These are phyloP conservation scores for Sarcophilus harrisii DNA, from an alignment of 2,797 vertebrate genomes.

Conservation along the genomic window DNA sequence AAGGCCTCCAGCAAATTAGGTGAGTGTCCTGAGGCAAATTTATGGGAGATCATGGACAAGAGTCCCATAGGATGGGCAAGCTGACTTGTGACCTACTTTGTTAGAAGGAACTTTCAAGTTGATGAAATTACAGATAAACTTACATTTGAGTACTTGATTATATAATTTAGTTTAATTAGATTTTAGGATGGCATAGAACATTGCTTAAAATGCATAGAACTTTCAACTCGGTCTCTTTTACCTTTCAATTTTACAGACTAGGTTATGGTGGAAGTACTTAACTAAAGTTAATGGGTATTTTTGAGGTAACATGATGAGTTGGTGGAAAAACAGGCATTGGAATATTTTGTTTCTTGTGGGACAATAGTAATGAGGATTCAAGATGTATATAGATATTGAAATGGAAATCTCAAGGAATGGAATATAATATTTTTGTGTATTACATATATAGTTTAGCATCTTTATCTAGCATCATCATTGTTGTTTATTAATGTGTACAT, in stretches of 20 bases:
- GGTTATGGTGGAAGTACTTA: background rate
- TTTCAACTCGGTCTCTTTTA: background rate
- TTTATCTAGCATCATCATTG: background rate
- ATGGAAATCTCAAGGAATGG: background rate
- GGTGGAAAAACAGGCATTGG: background rate
- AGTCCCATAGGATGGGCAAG: background rate
- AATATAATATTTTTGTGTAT: background rate
- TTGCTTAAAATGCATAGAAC: background rate
- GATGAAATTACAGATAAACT: background rate
- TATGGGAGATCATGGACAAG: background rate
- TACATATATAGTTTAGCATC: background rate
- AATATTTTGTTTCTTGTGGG: conserved; percentile 2
- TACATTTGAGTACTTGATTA: conserved; percentile 8
- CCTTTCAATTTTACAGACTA: background rate
- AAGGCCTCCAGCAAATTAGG: background rate
- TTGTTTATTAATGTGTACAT: conserved; percentile 55
- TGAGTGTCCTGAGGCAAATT: background rate
- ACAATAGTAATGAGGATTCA: conserved; percentile 1
- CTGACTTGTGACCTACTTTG: background rate
- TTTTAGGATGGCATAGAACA: background rate
- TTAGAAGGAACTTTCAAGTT: background rate
- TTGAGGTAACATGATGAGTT: background rate
- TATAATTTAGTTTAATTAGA: background rate
- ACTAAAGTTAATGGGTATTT: background rate
- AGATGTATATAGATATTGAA: conserved; percentile 6